Evolutionary conservation across 2,113 vertebrate genomes (phyloP).

Genomic region (Aphyosemion australe): DNA sequence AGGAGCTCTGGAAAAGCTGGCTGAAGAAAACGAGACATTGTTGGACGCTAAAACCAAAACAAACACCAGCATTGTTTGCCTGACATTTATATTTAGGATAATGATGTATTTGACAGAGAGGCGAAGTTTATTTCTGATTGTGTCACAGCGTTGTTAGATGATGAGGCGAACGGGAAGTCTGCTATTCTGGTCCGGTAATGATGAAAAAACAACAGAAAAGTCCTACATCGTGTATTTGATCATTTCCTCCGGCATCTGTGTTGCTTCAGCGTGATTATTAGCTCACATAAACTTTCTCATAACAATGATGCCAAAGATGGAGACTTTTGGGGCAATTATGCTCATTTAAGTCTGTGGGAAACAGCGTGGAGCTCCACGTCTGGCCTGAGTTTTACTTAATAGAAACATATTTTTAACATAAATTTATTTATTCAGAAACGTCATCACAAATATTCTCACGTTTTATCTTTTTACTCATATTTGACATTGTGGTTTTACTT

Average conservation of each 20-base stretch:
- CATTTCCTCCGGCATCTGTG: not conserved
- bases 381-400: not conserved
- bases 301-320: not conserved
- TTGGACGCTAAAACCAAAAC: constrained; percentile 36
- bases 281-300: not conserved
- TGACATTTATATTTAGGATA: constrained; percentile 49
- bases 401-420: not conserved
- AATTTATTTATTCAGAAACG: too few relatives aligned
- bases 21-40: constrained; percentile 39
- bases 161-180: constrained; percentile 24
- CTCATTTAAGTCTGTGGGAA: not conserved
- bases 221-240: constrained; percentile 13
- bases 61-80: constrained; percentile 39
- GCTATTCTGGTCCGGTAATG: constrained; percentile 9
- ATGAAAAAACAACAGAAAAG: constrained; percentile 24
- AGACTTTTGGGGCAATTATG: not conserved
- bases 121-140: constrained; percentile 40
- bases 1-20: constrained; percentile 45
- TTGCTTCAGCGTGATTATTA: not conserved
- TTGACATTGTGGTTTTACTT: too few relatives aligned
- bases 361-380: not conserved
- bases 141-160: constrained; percentile 10
- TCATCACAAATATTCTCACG: too few relatives aligned
- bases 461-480: too few relatives aligned
- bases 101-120: constrained; percentile 53